Percentiles rank a stretch among this genome's conserved stretches.
phyloP scores from a whole-genome alignment of 2,797 vertebrate species.

The Catamblyrhynchus diadema region DNA sequence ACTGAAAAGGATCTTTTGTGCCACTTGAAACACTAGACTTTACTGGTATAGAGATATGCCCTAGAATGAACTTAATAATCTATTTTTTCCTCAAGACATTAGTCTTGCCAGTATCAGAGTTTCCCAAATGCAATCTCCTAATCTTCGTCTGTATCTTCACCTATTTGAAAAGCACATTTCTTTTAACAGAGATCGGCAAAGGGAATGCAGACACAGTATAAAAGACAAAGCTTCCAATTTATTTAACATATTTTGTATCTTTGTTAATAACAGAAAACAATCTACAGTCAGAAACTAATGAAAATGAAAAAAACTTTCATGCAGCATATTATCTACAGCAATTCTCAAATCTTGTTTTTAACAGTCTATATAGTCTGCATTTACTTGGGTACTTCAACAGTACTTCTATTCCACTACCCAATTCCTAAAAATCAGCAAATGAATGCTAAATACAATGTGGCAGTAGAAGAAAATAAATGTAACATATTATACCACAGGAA shows the following conservation, averaged over 20 bases:
- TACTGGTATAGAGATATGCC: neutral
- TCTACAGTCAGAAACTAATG: neutral
- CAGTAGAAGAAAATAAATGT: neutral
- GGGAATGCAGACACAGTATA: neutral
- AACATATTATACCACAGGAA: neutral
- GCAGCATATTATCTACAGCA: neutral
- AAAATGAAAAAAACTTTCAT: neutral
- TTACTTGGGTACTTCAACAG: neutral
- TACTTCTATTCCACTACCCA: neutral
- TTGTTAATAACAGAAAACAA: neutral
- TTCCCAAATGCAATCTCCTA: neutral
- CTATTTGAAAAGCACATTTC: neutral
- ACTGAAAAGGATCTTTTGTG: conserved; percentile 19
- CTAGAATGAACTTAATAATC: neutral
- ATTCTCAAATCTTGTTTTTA: neutral
- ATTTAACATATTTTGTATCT: neutral
- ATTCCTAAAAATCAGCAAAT: neutral
- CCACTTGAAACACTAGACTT: neutral
- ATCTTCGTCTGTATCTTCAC: neutral
- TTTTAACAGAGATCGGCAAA: neutral
- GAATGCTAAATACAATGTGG: neutral
- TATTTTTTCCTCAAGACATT: neutral
- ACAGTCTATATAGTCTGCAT: neutral
- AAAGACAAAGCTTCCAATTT: neutral
- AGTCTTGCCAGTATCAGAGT: neutral